Base-by-base conservation (phyloP, 2,888 invertebrate species). In the Prenolepis imparis region DNA sequence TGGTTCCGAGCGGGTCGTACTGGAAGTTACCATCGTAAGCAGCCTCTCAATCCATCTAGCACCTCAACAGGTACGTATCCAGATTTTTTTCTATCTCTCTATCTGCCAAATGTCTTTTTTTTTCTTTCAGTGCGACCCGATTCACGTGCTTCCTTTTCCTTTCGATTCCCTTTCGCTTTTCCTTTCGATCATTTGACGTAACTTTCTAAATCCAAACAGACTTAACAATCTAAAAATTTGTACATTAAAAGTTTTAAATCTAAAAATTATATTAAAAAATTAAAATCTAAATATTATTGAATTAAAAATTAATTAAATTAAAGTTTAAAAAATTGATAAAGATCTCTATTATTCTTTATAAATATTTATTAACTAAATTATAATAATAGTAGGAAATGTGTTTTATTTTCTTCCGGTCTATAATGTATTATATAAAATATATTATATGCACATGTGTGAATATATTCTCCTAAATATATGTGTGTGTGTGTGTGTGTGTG, bases 1-100 rank as follows among this genome's bases (percentile, higher is more conserved):
- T 2, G 98, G 98, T 39, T 97, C 94, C 73, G 94, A 94, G 90
- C 92, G 94, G 89, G 94, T 94, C 82, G 95, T 95, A 84, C 92
- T 95, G 82, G 94, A 94, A 87, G 94, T 95, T 84, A 92, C 94
- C 77, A 93, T 95, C 90, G 93, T 94, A 89, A 94, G 93, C 88
- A 93, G 93, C 85, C 92, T 95, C 83, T 93, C 94, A 78, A 94
- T 94, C 78, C 93, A 94, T 83, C 92, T 94, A 36, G 91, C 93
- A 36, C 94, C 94, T 85, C 94, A 90, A 90, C 90, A 90, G 90
- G 90, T 89, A 75, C 83, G 84, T 63, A 75, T 64, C 67, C 44
- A 15, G 32, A 55, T 64, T 61, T 12, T 36, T 52, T 21, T 57
- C 21, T 41, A 32, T 48, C 24, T 73, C 21, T 75, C 63, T 64